Base-by-base conservation (phyloP, 2,113 vertebrate species). In the Indri indri region DNA sequence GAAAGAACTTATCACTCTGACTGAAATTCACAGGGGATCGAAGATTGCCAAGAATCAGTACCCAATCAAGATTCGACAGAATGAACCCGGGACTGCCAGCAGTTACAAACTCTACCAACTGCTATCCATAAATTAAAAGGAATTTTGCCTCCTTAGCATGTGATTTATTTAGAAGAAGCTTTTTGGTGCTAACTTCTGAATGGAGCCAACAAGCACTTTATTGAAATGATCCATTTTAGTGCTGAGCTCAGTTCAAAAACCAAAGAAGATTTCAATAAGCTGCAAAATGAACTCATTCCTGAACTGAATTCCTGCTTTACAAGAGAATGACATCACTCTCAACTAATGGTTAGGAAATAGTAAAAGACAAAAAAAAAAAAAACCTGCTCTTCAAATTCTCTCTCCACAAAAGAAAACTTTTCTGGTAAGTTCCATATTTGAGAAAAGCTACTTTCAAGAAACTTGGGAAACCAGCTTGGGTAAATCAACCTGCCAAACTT, bases 81-180 rank as follows among this genome's bases (percentile, higher is more conserved):
- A 93, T 1, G 52, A 88, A 88, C 66, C 22, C 1, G 65, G 57
- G 37, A 54, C 57, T 94, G 70, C 68, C 95, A 95, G 90, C 54
- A 50, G 63, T 57, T 76, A 86, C 80, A 30, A 94, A 87, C 70
- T 54, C 93, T 8, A 77, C 82, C 95, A 83, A 95, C 47, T 76
- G 37, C 89, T 65, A 23, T 32, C 92, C 79, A 88, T 74, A 97
- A 93, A 93, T 93, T 95, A 93, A 65, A 89, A 93, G 42, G 80
- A 82, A 92, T 91, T 63, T 76, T 94, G 73, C 80, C 91, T 97
- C 70, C 86, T 93, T 82, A 91, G 81, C 70, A 57, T 63, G 47
- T 57, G 85, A 92, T 96, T 95, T 93, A 93, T 95, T n/a, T 95
- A 80, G 73, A 88, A 92, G 81, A 81, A 70, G 91, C 47, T 83